Base-by-base conservation (phyloP, 1,140 invertebrate species). In the Platyura marginata region DNA sequence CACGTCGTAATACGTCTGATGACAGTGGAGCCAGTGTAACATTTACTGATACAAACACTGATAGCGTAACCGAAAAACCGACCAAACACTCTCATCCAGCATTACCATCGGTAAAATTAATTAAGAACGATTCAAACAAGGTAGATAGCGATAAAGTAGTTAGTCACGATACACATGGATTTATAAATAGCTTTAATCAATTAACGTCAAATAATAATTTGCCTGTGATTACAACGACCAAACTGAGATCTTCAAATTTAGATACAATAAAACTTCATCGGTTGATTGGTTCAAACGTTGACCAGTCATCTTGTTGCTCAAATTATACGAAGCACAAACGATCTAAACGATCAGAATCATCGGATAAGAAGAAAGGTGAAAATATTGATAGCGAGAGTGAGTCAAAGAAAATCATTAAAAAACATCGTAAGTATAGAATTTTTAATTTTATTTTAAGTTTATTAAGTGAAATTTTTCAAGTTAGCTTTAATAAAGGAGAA, bases 21-120 rank as follows among this genome's bases (percentile, higher is more conserved):
- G 57, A 60, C 16, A 60, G 57, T 32, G 57, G 55, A n/a, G n/a
- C n/a, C 42, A 60, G 59, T 48, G 45, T 59, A 22, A 60, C 57
- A 9, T 50, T 60, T 13, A 59, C 55, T 50, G n/a, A n/a, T n/a
- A n/a, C n/a, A 59, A 40, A 40, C 38, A n/a, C 21, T 21, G 23
- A 40, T 21, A 10, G 21, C 35, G 38, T 21, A 21, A 9, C 38
- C 11, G 21, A 20, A 21, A 21, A 21, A 21, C 38, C 38, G 15
- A 5, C 19, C 3, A 21, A 40, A n/a, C n/a, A n/a, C n/a, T n/a
- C n/a, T n/a, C n/a, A n/a, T n/a, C n/a, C n/a, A n/a, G n/a, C n/a
- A n/a, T n/a, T 8, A 35, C 40, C 15, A 21, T 36, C 9, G 39
- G 41, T 22, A 40, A 40, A 25, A 40, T 29, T 2, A 41, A 42